A percentile compares a stretch with the other conserved stretches of the same genome.
phyloP scores from a whole-genome alignment of 2,888 invertebrate genomes.

The Pammene aurita region DNA sequence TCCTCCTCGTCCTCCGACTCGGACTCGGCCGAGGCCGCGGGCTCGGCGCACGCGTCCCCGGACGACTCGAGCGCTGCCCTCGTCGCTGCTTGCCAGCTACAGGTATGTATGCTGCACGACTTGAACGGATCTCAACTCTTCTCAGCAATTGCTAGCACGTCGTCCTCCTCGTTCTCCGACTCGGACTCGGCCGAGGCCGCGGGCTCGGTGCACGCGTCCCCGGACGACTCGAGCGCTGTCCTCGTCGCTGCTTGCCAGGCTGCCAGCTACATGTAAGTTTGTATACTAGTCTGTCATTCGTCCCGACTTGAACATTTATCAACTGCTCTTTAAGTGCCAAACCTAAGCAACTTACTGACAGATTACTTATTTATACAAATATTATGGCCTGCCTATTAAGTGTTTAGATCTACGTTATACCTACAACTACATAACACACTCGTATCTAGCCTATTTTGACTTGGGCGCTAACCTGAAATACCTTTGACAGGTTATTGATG shows the following conservation, averaged over 20 bases:
- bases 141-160: too few species aligned
- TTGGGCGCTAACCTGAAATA: slow-evolving; percentile 45
- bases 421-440: too few species aligned
- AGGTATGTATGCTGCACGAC: slow-evolving; percentile 57
- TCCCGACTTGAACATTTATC: too few species aligned
- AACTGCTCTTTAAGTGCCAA: too few species aligned
- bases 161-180: slow-evolving; percentile 76
- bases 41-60: slow-evolving; percentile 67
- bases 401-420: too few species aligned
- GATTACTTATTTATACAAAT: too few species aligned
- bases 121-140: too few species aligned
- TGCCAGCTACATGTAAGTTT: too few species aligned
- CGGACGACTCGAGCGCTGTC: slow-evolving; percentile 82
- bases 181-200: slow-evolving; percentile 76
- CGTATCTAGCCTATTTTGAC: too few species aligned
- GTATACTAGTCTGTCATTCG: too few species aligned
- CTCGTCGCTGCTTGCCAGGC: slow-evolving; percentile 83
- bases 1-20: slow-evolving; percentile 78
- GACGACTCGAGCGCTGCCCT: slow-evolving; percentile 83
- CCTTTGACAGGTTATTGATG: slow-evolving; percentile 86
- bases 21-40: slow-evolving; percentile 74
- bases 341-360: too few species aligned
- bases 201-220: slow-evolving; percentile 68
- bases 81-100: slow-evolving; percentile 82
- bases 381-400: too few species aligned